Conservation (phyloP, 1,140 invertebrate genomes). For the Diachasmimorpha longicaudata region DNA sequence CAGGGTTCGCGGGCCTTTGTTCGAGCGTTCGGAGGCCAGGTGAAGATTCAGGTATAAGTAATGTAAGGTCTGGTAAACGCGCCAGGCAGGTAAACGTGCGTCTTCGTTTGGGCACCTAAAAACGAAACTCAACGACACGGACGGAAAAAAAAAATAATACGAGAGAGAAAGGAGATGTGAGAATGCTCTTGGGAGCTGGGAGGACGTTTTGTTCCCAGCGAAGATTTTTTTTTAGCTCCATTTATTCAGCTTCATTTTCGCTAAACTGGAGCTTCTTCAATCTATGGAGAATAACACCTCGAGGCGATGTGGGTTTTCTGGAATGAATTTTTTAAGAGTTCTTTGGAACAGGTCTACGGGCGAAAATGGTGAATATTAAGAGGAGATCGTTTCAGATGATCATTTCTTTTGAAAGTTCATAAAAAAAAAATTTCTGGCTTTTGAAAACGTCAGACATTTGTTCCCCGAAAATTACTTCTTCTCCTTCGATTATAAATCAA, state of each 20-base stretch:
- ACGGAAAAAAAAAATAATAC: background rate
- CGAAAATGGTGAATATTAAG: too few relatives aligned
- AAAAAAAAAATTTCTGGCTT: too few relatives aligned
- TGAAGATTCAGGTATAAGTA: constrained; percentile 13
- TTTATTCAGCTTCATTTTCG: background rate
- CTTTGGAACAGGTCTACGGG: too few relatives aligned
- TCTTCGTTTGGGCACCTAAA: background rate
- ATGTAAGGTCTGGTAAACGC: constrained; percentile 5
- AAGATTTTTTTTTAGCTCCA: constrained; percentile 6
- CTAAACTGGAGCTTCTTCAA: background rate
- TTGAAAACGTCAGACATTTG: too few relatives aligned
- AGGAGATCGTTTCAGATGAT: too few relatives aligned
- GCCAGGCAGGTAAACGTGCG: constrained; percentile 8
- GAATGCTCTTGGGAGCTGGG: constrained; percentile 12
- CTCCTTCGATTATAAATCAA: too few relatives aligned
- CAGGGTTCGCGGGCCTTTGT: constrained; percentile 6
- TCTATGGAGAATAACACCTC: background rate
- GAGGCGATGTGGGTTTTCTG: background rate
- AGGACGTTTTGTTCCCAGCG: constrained; percentile 16
- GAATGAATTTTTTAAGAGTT: background rate
- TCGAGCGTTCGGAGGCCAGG: constrained; percentile 10
- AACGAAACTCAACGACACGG: background rate
- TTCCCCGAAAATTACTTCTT: too few relatives aligned
- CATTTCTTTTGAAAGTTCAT: too few relatives aligned
- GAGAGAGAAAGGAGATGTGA: background rate